A percentile compares a stretch with the other conserved stretches of the same genome.
Conservation (phyloP, 1,140 invertebrate species). For the Nephila pilipes region DNA sequence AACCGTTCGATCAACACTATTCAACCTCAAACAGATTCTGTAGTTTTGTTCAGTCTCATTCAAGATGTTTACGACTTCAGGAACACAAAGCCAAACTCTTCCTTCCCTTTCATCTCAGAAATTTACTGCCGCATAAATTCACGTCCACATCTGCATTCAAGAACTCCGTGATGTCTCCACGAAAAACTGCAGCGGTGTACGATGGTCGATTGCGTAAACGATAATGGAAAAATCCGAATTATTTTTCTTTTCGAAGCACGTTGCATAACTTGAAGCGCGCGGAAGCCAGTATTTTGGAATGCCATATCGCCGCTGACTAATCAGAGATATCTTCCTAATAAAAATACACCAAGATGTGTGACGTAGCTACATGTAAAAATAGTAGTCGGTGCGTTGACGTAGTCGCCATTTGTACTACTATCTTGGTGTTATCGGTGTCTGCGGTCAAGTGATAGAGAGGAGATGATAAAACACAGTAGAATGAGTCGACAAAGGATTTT, state of each 20-base stretch:
- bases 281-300: not conserved
- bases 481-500: not conserved
- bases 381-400: not conserved
- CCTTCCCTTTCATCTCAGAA: not conserved
- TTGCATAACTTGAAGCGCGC: conserved; percentile 17
- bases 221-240: not conserved
- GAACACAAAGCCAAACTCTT: not conserved
- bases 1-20: not conserved
- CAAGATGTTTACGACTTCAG: not conserved
- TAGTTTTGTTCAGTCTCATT: not conserved
- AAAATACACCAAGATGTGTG: not conserved
- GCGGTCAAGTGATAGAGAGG: not conserved
- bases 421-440: not conserved
- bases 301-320: not conserved
- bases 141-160: not conserved
- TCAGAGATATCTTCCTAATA: not conserved
- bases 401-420: not conserved
- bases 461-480: not conserved
- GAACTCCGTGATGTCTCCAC: not conserved
- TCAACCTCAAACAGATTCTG: too few species aligned
- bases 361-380: not conserved
- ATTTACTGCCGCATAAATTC: not conserved
- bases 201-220: not conserved
- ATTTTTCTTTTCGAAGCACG: not conserved
- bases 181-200: not conserved